Conservation (phyloP, 2,888 invertebrate species). For the Leptinotarsa rubiginosa region DNA sequence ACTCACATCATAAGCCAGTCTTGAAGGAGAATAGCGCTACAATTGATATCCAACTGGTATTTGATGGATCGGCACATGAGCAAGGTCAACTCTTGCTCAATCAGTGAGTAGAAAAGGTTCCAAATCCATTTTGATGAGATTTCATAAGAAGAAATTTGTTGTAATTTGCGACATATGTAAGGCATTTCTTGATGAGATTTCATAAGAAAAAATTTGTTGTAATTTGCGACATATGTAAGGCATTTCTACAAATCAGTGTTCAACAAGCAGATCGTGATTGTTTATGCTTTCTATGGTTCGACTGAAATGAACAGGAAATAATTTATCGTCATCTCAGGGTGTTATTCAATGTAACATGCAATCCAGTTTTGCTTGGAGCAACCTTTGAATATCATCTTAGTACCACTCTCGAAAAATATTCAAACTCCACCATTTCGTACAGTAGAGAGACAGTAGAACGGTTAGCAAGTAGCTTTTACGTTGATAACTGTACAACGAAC, state of each 20-base stretch:
- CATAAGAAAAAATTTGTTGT: conserved; percentile 44
- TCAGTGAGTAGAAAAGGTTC: conserved; percentile 45
- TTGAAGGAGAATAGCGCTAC: conserved; percentile 26
- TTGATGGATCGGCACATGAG: conserved; percentile 51
- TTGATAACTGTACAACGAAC: too few relatives aligned
- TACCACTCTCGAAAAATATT: background rate
- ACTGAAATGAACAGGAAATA: conserved; percentile 30
- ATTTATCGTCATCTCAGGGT: conserved; percentile 5
- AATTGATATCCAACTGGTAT: conserved; percentile 50
- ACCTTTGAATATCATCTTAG: conserved; percentile 40
- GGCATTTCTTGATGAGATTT: conserved; percentile 52
- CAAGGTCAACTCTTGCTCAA: conserved; percentile 49
- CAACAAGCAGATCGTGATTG: conserved; percentile 47
- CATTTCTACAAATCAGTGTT: conserved; percentile 55
- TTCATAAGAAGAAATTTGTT: conserved; percentile 45
- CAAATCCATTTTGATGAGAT: conserved; percentile 34
- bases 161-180: conserved; percentile 52
- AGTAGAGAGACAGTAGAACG: too few relatives aligned
- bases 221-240: conserved; percentile 52
- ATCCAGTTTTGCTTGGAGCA: conserved; percentile 19
- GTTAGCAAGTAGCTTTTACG: too few relatives aligned
- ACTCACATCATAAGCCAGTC: conserved; percentile 4
- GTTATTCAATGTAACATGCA: conserved; percentile 37
- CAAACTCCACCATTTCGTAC: too few relatives aligned
- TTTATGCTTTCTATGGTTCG: conserved; percentile 48